These are phyloP conservation scores for Myripristis jacobus DNA, from an alignment of 2,797 vertebrate genomes.

Conservation along the genomic window DNA sequence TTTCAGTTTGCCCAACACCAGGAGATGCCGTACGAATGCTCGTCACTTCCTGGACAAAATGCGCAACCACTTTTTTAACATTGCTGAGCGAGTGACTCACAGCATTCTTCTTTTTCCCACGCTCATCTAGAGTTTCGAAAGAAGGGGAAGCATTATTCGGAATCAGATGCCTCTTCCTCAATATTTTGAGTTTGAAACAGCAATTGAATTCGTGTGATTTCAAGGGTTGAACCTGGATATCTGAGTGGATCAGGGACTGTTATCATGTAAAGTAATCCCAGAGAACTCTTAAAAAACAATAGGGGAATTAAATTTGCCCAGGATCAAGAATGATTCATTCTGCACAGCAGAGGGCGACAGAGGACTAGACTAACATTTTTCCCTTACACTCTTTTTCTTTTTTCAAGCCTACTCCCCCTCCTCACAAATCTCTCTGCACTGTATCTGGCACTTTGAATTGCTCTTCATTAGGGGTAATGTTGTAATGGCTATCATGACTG, in stretches of 20 bases:
- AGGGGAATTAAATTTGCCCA: not conserved
- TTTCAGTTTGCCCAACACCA: constrained; percentile 46
- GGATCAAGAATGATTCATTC: not conserved
- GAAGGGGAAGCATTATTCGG: too few species aligned
- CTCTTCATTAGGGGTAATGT: not conserved
- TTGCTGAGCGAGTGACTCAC: not conserved
- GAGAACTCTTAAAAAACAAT: not conserved
- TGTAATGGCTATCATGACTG: not conserved
- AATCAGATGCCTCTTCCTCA: not conserved
- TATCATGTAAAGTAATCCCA: not conserved
- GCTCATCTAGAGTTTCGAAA: too few species aligned
- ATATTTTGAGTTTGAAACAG: too few species aligned
- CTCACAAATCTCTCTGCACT: not conserved
- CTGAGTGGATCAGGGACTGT: not conserved
- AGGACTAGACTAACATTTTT: constrained; percentile 41
- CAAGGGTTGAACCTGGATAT: not conserved
- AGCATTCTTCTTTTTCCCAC: too few species aligned
- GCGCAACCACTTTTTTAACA: constrained; percentile 20
- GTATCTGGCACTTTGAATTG: not conserved
- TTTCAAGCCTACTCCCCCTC: not conserved
- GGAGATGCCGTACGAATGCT: constrained; percentile 50
- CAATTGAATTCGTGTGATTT: not conserved
- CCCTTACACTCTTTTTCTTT: not conserved
- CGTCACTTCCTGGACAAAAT: constrained; percentile 41
- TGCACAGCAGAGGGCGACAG: constrained; percentile 78